Base-by-base conservation (phyloP, 2,888 invertebrate species). In the Drosophila anomalata region DNA sequence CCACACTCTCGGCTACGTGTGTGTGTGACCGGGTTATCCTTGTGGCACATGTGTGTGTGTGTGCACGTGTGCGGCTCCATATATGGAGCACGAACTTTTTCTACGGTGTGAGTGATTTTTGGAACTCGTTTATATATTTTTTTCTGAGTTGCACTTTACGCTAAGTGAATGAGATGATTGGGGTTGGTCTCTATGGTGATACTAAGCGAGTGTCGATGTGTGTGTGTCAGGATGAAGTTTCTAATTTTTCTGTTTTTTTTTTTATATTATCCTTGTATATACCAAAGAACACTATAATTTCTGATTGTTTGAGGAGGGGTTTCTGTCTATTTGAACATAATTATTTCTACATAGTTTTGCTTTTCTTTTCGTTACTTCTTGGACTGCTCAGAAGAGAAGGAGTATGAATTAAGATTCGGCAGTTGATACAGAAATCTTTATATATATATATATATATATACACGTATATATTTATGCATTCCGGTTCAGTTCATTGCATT, bases 321-420 rank as follows among this genome's bases (percentile, higher is more conserved):
- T 53, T 61, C 63, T 63, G 59, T 65, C 61, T 62, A 62, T 48
- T 14, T 58, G 24, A 61, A 14, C 36, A 17, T 17, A 48, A 52
- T 31, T 41, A 42, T 33, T 53, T 42, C 61, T 72, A 65, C 14
- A 36, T 36, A 36, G 14, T 20, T 62, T 65, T 39, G 61, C 61
- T 62, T 61, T 61, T 62, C 59, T 71, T 77, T 54, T 61, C 54
- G 48, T 56, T 53, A 60, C 66, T 65, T 76, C 56, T 65, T 74
- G 80, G 77, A 86, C 84, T 88, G 89, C 88, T 89, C 87, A 84
- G 88, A 75, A 89, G 75, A 90, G 90, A 90, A 90, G 90, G 90
- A 90, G 90, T 90, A 90, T 90, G 90, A 90, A 89, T 90, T 90
- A 90, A 90, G 90, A 90, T 90, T 90, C 90, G 90, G 90, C 90